Evolutionary conservation across 2,797 vertebrate species (phyloP), one percentile per base, ranked within the genome.

Genomic region (Xyrichtys novacula): DNA sequence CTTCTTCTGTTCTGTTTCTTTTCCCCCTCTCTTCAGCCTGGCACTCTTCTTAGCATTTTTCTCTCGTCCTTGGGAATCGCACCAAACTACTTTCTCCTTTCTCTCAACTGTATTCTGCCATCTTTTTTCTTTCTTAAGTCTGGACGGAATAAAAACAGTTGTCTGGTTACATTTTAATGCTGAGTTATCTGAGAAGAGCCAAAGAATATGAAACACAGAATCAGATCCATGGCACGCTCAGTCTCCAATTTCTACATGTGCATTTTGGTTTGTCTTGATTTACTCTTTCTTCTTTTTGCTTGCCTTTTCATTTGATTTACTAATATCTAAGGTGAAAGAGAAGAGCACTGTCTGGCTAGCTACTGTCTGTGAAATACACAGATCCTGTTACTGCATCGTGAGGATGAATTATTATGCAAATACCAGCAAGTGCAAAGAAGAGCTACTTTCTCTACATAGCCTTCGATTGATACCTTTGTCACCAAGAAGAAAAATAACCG

Each of bases 91-190:
- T 65, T 17, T 56, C 20, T 62, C 17, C 34, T 48, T 7, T 40
- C 2, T 6, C 19, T 63, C 20, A 28, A 23, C 47, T 61, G 23
- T 55, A 50, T 70, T 44, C 32, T 26, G 15, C 31, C 43, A 19
- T 42, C 58, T 54, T 46, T 48, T 34, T 48, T 52, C 23, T 11
- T 32, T 65, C 16, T 63, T 48, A 19, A 7, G 34, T 3, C 29
- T 67, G 54, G 29, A 47, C n/a, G n/a, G n/a, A 34, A 20, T 34
- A 55, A 25, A 11, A 44, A 40, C 2, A 32, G 36, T 28, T 54
- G n/a, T 29, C 36, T 44, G 29, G 60, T 70, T 58, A 39, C 6
- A 64, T 48, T 42, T 56, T 36, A 39, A 52, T 55, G 48, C 19
- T 7, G 25, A 40, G 23, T 25, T 46, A 60, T 50, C 3, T 26